These are phyloP conservation scores for Xestobium rufovillosum DNA, from an alignment of 2,888 invertebrate genomes.

Conservation along the genomic window DNA sequence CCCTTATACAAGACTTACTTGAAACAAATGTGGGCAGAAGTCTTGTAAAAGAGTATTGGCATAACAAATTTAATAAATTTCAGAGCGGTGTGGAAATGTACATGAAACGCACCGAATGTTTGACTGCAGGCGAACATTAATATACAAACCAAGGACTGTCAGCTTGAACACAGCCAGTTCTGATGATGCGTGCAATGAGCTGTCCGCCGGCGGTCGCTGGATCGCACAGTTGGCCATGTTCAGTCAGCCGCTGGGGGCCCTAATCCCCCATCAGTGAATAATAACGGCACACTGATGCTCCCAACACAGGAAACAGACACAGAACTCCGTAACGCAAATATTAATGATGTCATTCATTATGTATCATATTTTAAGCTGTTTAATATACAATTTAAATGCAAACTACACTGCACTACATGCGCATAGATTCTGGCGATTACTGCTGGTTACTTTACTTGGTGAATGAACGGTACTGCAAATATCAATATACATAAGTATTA, in stretches of 20 bases:
- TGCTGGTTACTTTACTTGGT: too few relatives aligned
- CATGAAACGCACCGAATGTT: conserved; percentile 16
- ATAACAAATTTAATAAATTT: conserved; percentile 15
- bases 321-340: conserved; percentile 23
- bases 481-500: too few relatives aligned
- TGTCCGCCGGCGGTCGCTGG: conserved; percentile 21
- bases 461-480: too few relatives aligned
- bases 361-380: too few relatives aligned
- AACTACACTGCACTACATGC: too few relatives aligned
- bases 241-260: conserved; percentile 14
- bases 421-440: too few relatives aligned
- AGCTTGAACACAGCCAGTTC: too few relatives aligned
- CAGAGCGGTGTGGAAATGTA: conserved; percentile 15
- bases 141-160: conserved; percentile 13
- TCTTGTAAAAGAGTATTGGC: too few relatives aligned
- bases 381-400: too few relatives aligned
- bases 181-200: conserved; percentile 18
- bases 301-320: conserved; percentile 25
- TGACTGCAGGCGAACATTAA: conserved; percentile 20
- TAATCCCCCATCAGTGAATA: conserved; percentile 19
- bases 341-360: too few relatives aligned
- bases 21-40: too few relatives aligned
- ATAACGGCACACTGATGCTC: conserved; percentile 29
- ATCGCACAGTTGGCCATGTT: conserved; percentile 16
- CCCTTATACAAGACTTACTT: too few relatives aligned